Base-by-base conservation (phyloP, 2,888 invertebrate genomes). In the Spodoptera littoralis region DNA sequence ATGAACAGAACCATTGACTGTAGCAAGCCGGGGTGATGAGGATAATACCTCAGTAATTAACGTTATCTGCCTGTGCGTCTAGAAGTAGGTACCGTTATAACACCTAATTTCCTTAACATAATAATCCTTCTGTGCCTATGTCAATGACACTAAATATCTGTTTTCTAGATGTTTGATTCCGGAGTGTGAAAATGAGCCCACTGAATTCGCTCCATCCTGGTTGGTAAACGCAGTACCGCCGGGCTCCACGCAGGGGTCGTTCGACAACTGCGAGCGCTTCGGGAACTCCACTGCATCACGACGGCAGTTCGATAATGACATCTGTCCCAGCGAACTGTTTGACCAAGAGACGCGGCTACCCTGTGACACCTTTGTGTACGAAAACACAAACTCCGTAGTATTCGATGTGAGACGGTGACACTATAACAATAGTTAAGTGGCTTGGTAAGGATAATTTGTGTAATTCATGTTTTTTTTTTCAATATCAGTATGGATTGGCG, bases 401-500 rank as follows among this genome's bases (percentile, higher is more conserved):
- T 91, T 91, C 62, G 91, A 91, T 69, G 92, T 92, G 56, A 88
- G 92, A 84, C 2, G 0, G 4, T 3, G 11, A 4, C 4, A 4
- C 22, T 12, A 11, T 36, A 24, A 11, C 45, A 18, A 4, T 3
- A 11, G 24, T 24, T 18, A 0, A 2, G 0, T n/a, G 11, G 11
- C 11, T 46, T 11, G 11, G 44, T 57, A 22, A 12, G 4, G 11
- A 6, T 11, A 18, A 1, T 5, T 22, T 5, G 2, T 45, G 36
- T 36, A 9, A 46, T 27, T 52, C 47, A 43, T 53, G 41, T 43
- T 11, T 47, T 53, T 55, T 55, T 9, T 27, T 51, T 83, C 24
- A 9, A 11, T 41, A 4, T 22, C 5, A 96, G 96, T 96, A 95
- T 81, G 90, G 88, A 48, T 83, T 96, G n/a, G 95, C 95, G 3